These are phyloP conservation scores for Drosophila anceps DNA, from an alignment of 2,888 invertebrate species.

Conservation along the genomic window DNA sequence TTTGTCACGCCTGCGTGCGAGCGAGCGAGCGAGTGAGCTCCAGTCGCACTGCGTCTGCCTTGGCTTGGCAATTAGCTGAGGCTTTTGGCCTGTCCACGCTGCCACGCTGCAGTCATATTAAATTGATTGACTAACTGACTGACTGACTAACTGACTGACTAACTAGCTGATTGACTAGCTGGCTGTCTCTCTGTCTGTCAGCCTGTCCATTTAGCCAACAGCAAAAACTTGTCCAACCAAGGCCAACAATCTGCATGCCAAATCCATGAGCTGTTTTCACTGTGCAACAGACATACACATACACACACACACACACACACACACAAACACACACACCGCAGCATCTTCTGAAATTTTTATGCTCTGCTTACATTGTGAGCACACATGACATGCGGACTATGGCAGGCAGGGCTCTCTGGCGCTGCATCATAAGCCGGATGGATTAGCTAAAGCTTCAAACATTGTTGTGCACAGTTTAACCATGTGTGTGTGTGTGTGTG, in stretches of 20 bases:
- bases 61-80: conserved; percentile 34
- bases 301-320: background rate
- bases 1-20: conserved; percentile 19
- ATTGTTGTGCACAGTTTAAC: conserved; percentile 46
- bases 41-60: background rate
- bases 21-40: background rate
- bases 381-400: conserved; percentile 14
- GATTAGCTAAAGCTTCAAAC: conserved; percentile 33
- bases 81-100: conserved; percentile 35
- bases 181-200: conserved; percentile 18
- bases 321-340: conserved; percentile 5
- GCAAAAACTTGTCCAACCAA: conserved; percentile 58
- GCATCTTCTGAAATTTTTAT: conserved; percentile 41
- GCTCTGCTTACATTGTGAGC: conserved; percentile 39
- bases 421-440: conserved; percentile 13
- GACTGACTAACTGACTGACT: conserved; percentile 36
- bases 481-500: background rate
- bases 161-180: conserved; percentile 44
- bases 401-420: background rate
- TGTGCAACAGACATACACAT: background rate
- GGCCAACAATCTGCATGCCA: conserved; percentile 63
- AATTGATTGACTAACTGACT: conserved; percentile 35
- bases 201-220: conserved; percentile 15
- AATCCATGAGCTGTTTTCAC: conserved; percentile 48
- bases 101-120: conserved; percentile 32